Percentiles rank a stretch among this genome's conserved stretches.
Conservation (phyloP, 2,113 vertebrate species). For the Sialia sialis region DNA sequence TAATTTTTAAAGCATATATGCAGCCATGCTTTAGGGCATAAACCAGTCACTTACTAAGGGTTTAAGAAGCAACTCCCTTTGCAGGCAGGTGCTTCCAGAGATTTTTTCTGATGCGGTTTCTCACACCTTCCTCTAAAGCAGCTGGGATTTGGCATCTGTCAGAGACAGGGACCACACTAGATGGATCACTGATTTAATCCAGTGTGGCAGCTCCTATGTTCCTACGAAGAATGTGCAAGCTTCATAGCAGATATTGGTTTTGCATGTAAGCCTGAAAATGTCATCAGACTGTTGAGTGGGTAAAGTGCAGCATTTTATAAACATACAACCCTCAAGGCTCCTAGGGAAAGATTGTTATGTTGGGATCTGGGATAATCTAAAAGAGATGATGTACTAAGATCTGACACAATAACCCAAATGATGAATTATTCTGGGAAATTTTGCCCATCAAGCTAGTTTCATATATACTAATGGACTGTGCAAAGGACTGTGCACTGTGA, state of each 20-base stretch:
- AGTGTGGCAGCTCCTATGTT: conserved; percentile 55
- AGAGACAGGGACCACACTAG: conserved; percentile 25
- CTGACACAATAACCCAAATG: conserved; percentile 57
- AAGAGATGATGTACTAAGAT: conserved; percentile 49
- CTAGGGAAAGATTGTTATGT: conserved; percentile 41
- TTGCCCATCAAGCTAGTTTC: conserved; percentile 48
- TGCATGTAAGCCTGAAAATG: conserved; percentile 48
- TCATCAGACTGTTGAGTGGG: conserved; percentile 40
- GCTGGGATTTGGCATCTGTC: conserved; percentile 57
- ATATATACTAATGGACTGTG: conserved; percentile 47
- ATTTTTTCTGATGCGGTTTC: conserved; percentile 23
- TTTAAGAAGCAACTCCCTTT: conserved; percentile 12
- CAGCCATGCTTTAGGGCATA: conserved; percentile 35
- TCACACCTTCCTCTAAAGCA: conserved; percentile 43
- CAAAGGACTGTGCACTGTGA: not conserved
- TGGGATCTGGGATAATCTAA: conserved; percentile 46
- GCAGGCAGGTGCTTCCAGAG: conserved; percentile 17
- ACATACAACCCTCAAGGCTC: conserved; percentile 39
- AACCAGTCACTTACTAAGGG: not conserved
- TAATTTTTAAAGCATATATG: conserved; percentile 12
- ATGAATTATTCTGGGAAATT: conserved; percentile 67
- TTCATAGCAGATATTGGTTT: conserved; percentile 33
- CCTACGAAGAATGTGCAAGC: not conserved
- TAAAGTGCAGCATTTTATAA: conserved; percentile 65
- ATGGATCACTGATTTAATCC: conserved; percentile 63